Percentiles rank a stretch among this genome's conserved stretches.
Conservation (phyloP, 2,113 vertebrate genomes). For the Lethenteron reissneri region DNA sequence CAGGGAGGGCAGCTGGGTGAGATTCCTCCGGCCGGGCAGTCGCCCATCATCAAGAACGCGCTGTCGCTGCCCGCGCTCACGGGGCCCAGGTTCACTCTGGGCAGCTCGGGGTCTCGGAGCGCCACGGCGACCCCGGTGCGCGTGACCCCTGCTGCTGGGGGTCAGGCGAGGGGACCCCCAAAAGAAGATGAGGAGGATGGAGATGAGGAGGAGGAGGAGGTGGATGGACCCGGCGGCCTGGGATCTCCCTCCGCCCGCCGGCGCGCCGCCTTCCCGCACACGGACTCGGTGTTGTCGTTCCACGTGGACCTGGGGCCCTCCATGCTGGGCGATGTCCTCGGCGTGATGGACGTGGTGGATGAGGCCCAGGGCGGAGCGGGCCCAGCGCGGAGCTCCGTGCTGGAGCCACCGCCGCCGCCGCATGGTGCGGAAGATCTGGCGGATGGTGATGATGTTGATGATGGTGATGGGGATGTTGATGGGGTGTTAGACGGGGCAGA, state of each 20-base stretch:
- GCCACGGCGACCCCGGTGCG: neutral
- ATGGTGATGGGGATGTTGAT: no score
- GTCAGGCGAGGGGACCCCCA: neutral
- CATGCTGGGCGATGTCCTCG: slow-evolving; percentile 38
- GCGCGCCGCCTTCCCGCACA: neutral
- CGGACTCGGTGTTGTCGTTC: slow-evolving; percentile 24
- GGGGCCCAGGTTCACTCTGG: neutral
- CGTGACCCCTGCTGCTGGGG: neutral
- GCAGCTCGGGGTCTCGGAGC: neutral
- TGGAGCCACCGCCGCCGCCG: no score
- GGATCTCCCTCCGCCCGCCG: neutral
- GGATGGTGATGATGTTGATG: no score
- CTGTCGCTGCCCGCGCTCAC: neutral
- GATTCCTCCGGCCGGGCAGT: neutral
- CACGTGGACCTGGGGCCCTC: slow-evolving; percentile 42
- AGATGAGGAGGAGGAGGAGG: neutral
- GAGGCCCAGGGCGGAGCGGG: slow-evolving; percentile 19
- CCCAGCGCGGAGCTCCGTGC: no score
- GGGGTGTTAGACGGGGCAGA: no score
- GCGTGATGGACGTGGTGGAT: slow-evolving; percentile 27
- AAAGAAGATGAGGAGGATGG: neutral
- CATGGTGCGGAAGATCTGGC: no score
- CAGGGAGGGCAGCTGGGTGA: neutral
- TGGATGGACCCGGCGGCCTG: neutral
- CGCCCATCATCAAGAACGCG: slow-evolving; percentile 2